Percentiles rank a stretch among this genome's conserved stretches.
Evolutionary conservation across 2,888 invertebrate genomes (phyloP).

Genomic region (Agelastica alni): DNA sequence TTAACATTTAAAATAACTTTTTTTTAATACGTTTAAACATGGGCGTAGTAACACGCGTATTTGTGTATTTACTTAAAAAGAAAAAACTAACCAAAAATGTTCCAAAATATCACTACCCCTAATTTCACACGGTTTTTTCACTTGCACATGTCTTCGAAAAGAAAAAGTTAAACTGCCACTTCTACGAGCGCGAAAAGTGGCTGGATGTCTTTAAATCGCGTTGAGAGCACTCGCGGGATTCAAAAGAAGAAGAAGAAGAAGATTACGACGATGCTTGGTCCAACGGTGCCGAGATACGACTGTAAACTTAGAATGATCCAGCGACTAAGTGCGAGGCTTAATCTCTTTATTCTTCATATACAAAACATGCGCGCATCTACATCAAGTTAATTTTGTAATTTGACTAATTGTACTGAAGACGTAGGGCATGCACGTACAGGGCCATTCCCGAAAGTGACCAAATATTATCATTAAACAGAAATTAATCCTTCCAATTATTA

Average conservation of each 20-base stretch:
- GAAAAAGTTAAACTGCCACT: neutral
- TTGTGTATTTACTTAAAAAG: no score
- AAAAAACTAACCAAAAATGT: conserved; percentile 1
- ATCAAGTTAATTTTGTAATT: conserved; percentile 28
- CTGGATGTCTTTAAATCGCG: conserved; percentile 4
- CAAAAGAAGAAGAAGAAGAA: neutral
- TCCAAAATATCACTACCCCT: neutral
- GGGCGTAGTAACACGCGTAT: no score
- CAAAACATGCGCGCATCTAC: conserved; percentile 32
- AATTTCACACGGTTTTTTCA: conserved; percentile 1
- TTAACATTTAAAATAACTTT: no score
- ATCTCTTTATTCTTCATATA: conserved; percentile 40
- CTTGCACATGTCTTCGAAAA: conserved; percentile 4
- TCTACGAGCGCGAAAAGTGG: neutral
- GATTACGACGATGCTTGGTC: conserved; percentile 37
- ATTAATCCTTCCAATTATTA: no score
- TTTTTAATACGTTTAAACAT: no score
- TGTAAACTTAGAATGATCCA: conserved; percentile 39
- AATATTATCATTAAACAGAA: no score
- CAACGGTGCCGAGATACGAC: conserved; percentile 45
- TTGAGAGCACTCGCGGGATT: neutral
- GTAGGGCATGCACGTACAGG: neutral
- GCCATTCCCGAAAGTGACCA: neutral
- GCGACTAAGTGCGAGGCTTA: conserved; percentile 36
- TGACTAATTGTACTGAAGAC: conserved; percentile 25